phyloP scores from a whole-genome alignment of 2,113 vertebrate genomes.

The Tenrec ecaudatus region DNA sequence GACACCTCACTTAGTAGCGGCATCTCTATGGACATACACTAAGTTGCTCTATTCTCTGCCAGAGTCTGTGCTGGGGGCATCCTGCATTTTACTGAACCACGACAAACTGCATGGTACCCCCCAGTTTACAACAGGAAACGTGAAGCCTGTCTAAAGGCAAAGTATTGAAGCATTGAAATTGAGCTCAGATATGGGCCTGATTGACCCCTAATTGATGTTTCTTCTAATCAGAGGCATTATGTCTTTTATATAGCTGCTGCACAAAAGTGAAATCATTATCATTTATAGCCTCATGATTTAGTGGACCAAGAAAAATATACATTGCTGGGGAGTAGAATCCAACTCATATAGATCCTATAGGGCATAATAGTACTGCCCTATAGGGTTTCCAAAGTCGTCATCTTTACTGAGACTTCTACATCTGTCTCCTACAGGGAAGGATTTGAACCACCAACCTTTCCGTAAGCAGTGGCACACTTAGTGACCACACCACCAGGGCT shows the following conservation, averaged over 20 bases:
- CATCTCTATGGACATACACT: background rate
- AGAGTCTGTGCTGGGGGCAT: background rate
- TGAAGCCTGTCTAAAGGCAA: background rate
- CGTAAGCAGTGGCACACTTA: background rate
- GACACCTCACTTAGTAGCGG: background rate
- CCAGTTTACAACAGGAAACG: conserved; percentile 14
- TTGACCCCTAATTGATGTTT: background rate
- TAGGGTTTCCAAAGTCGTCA: no score
- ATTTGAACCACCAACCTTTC: background rate
- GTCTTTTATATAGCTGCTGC: background rate
- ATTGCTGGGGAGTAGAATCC: background rate
- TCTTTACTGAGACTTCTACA: background rate
- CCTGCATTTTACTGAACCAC: background rate
- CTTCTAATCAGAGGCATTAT: background rate
- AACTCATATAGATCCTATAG: background rate
- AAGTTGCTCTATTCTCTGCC: background rate
- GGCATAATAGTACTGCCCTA: background rate
- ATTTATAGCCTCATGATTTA: background rate
- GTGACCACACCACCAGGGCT: background rate
- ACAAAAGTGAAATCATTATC: background rate
- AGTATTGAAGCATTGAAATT: background rate
- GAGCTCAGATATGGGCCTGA: background rate
- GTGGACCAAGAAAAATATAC: background rate
- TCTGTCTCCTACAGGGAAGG: background rate
- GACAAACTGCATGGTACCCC: background rate